Evolutionary conservation across 2,888 invertebrate genomes (phyloP).

Genomic region (Lithodes maja): DNA sequence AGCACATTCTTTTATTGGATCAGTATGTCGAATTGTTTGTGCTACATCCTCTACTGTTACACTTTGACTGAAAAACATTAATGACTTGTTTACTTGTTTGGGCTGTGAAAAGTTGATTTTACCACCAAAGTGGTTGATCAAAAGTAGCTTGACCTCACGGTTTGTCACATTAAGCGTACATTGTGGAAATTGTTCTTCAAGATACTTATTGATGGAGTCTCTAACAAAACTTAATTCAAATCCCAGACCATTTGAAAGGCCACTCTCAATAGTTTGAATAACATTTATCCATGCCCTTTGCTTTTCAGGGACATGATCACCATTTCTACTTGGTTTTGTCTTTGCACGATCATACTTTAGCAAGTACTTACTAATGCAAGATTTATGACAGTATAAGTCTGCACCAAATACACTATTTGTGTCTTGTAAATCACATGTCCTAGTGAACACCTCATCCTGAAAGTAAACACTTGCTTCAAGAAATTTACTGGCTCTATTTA

Average conservation of each 20-base stretch:
- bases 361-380: not conserved
- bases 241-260: not conserved
- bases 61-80: not conserved
- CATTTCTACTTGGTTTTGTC: not conserved
- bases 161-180: conserved; percentile 27
- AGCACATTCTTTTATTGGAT: conserved; percentile 14
- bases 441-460: not conserved
- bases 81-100: conserved; percentile 1
- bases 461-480: too few relatives aligned
- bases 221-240: conserved; percentile 7
- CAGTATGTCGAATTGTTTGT: not conserved
- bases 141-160: conserved; percentile 19
- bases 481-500: not conserved
- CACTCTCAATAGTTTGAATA: conserved; percentile 1
- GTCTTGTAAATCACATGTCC: not conserved
- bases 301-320: not conserved
- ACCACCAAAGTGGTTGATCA: conserved; percentile 18
- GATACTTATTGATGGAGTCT: conserved; percentile 21
- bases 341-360: conserved; percentile 19
- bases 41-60: not conserved
- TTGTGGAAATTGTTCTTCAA: conserved; percentile 5
- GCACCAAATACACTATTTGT: too few relatives aligned
- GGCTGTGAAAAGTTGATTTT: conserved; percentile 19
- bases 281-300: conserved; percentile 12
- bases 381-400: not conserved